Evolutionary conservation across 2,113 vertebrate genomes (phyloP), one percentile per base, ranked within the genome.

Genomic region (Mus pahari): DNA sequence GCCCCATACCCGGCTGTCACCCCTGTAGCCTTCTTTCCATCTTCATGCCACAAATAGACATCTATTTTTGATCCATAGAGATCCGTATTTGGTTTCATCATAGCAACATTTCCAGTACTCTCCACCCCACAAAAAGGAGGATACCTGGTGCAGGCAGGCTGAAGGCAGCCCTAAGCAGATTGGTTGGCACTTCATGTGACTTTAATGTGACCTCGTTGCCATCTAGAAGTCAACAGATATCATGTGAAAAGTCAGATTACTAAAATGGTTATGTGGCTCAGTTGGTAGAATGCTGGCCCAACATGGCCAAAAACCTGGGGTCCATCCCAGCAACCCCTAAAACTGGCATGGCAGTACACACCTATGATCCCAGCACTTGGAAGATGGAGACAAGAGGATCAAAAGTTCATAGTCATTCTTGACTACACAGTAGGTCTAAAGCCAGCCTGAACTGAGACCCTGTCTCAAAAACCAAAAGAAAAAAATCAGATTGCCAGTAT

Each of bases 1-100:
- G 3, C 20, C 5, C 20, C 10, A 7, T 42, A 50, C 31, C 39
- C 0, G 2, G 7, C 10, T 62, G n/a, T 45, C 1, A 12, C 60
- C 42, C 24, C 31, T 0, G 24, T n/a, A 50, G 62, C 45, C 48
- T 48, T 31, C 60, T 50, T 86, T 50, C 62, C 9, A 22, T 11
- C 3, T n/a, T 53, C 45, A 26, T 36, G 28, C 39, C 31, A 36
- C 42, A 86, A 26, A 4, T 9, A n/a, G 45, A 39, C 36, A 58
- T 31, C 58, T 74, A 62, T 48, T 36, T 92, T 77, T 55, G 22
- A 22, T n/a, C 28, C 2, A 5, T 45, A 74, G 74, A 86, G n/a
- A 4, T 39, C 2, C 19, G 7, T 74, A 48, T 84, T 53, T 58
- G 71, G 0, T 55, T 90, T 92, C 31, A 39, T 22, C 13, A 7